Base-by-base conservation (phyloP, 1,140 invertebrate species). In the Zaprionus inermis region DNA sequence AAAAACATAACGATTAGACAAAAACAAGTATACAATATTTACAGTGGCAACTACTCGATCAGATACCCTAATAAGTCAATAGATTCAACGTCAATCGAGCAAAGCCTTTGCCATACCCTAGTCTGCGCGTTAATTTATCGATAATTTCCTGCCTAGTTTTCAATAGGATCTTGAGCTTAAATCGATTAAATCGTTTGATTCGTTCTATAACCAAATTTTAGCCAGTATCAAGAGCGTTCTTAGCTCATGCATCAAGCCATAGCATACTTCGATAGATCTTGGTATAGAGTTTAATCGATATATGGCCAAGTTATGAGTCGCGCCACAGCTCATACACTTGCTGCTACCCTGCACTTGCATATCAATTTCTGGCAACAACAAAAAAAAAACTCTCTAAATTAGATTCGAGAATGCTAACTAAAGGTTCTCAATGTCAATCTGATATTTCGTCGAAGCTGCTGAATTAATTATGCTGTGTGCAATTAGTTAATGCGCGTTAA, bases 11-110 rank as follows among this genome's bases (percentile, higher is more conserved):
- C 38, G 38, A 44, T 44, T 44, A 44, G 12, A 28, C 16, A 46
- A 34, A 51, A 14, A 63, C 51, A 55, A 55, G n/a, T 55, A 24
- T 28, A 22, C 24, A 46, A 20, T 34, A 41, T 41, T 34, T 34
- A 34, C 34, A 49, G 22, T 28, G 11, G 30, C 20, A 55, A 38
- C 60, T 54, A 38, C 44, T 56, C 56, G 46, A 56, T 61, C 51
- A 60, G 64, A 72, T 72, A 72, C 64, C 63, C 63, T 68, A 58
- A 34, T 20, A 46, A 63, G 34, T 18, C 30, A 54, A 41, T 51
- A 49, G 20, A 38, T 41, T 41, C 0, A 20, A 1, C 2, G 3
- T 10, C 11, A 22, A 22, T 41, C 18, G 56, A 16, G 9, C 1
- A 12, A 2, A 20, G 41, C 16, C 16, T 46, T 38, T 2, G 14